Base-by-base conservation (phyloP, 2,888 invertebrate species). In the Cetonia aurata region DNA sequence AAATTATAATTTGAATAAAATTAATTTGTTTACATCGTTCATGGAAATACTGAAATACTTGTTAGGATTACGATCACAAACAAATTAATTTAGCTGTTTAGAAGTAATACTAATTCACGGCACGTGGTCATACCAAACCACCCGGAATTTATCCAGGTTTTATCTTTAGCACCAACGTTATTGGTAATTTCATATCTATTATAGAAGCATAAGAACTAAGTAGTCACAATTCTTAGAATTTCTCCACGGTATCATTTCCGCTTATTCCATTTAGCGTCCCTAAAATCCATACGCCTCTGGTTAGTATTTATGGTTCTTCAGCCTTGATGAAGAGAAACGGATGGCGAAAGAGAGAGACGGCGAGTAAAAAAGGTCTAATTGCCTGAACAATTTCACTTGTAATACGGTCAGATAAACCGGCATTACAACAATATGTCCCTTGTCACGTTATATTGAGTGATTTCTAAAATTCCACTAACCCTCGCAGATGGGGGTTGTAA, bases 371-470 rank as follows among this genome's bases (percentile, higher is more conserved):
- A 55, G 67, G 67, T 67, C 67, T 57, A 67, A 57, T 67, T 56
- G 67, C 56, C 67, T 67, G 67, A 46, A 56, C 57, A 67, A 67
- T 67, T 57, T 67, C 67, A 67, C 57, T 67, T 67, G 67, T 67
- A 57, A 67, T 55, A 56, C 67, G 57, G 67, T 37, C 67, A 67
- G 62, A 65, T 65, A 65, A 57, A 57, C 67, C 56, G 67, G 31
- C 67, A 67, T 67, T 57, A 67, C 53, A 67, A 67, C 57, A 67
- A 67, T 67, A 67, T 48, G 57, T 57, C 67, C 67, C 67, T 67
- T 67, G 67, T 67, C 67, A 67, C 17, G 57, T 67, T 37, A 48
- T 56, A 67, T 55, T 67, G 67, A 67, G 67, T 67, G 67, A 67
- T 57, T 67, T 67, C 50, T 56, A 57, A 48, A 67, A 67, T 67